These are phyloP conservation scores for Atrina japonica DNA, from an alignment of 2,888 invertebrate genomes.

Conservation along the genomic window DNA sequence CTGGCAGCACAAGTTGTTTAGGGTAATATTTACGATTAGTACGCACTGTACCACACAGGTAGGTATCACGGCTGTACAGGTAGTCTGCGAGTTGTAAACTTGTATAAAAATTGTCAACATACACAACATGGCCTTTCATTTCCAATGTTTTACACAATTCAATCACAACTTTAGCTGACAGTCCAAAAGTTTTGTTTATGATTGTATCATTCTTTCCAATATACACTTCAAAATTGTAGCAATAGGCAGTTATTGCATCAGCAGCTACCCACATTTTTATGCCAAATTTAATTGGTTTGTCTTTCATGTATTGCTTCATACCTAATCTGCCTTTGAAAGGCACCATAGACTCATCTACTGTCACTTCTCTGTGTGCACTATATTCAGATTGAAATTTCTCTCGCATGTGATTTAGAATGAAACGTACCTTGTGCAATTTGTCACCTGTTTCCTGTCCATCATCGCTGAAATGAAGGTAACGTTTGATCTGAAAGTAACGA, in stretches of 20 bases:
- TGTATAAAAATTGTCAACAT: slow-evolving; percentile 25
- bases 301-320: slow-evolving; percentile 12
- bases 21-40: slow-evolving; percentile 39
- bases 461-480: slow-evolving; percentile 29
- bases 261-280: slow-evolving; percentile 22
- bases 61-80: slow-evolving; percentile 17
- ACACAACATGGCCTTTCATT: slow-evolving; percentile 13
- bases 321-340: slow-evolving; percentile 16
- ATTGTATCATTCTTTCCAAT: slow-evolving; percentile 5
- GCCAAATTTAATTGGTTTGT: slow-evolving; percentile 23
- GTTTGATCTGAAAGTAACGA: slow-evolving; percentile 21
- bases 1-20: slow-evolving; percentile 1
- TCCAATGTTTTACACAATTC: not conserved
- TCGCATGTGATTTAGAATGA: not conserved
- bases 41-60: slow-evolving; percentile 33
- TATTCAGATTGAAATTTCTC: slow-evolving; percentile 16
- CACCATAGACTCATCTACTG: slow-evolving; percentile 17
- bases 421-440: slow-evolving; percentile 22
- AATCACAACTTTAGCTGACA: slow-evolving; percentile 1
- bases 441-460: slow-evolving; percentile 2
- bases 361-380: not conserved
- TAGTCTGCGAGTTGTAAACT: slow-evolving; percentile 28
- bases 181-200: slow-evolving; percentile 1
- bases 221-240: slow-evolving; percentile 22
- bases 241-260: slow-evolving; percentile 4